These are phyloP conservation scores for Oryzaephilus surinamensis DNA, from an alignment of 1,140 invertebrate species.

Conservation along the genomic window DNA sequence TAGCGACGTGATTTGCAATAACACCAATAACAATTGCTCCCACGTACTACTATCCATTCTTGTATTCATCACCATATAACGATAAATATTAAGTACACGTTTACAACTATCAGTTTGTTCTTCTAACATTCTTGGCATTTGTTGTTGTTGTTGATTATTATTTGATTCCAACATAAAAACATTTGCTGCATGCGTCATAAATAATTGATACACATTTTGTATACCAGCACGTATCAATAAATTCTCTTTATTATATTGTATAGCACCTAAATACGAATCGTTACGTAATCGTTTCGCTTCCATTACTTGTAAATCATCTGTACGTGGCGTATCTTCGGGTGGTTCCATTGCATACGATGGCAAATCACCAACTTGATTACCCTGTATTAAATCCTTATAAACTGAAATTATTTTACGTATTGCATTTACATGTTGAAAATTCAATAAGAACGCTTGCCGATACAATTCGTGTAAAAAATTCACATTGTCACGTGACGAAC, in stretches of 20 bases:
- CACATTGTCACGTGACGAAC: conserved; percentile 80
- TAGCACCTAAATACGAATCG: conserved; percentile 72
- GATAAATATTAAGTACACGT: conserved; percentile 90
- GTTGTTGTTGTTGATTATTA: no score
- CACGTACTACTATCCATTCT: conserved; percentile 85
- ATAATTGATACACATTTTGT: conserved; percentile 83
- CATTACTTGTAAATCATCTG: conserved; percentile 26
- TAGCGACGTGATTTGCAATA: conserved; percentile 86
- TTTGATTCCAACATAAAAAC: conserved; percentile 75
- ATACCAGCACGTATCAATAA: conserved; percentile 65
- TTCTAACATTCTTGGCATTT: conserved; percentile 51
- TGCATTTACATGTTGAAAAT: conserved; percentile 77
- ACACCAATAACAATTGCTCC: conserved; percentile 76
- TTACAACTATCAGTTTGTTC: conserved; percentile 96
- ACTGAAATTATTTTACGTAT: conserved; percentile 82
- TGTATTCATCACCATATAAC: conserved; percentile 95
- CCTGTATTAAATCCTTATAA: conserved; percentile 95
- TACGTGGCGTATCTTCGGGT: conserved; percentile 39
- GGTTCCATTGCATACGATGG: conserved; percentile 83
- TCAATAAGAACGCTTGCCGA: conserved; percentile 83
- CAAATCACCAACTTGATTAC: conserved; percentile 63
- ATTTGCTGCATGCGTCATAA: conserved; percentile 91
- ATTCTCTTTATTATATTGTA: conserved; percentile 66
- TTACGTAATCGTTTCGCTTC: conserved; percentile 57
- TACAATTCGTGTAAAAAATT: conserved; percentile 93